A percentile compares a stretch with the other conserved stretches of the same genome.
phyloP scores from a whole-genome alignment of 2,113 vertebrate genomes.

The Bos taurus region ARS-UCD2.0 NC_037345.1:30003001-30003500 shows the following conservation, averaged over 20 bases:
- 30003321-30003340: background rate
- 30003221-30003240: background rate
- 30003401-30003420: background rate
- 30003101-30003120: background rate
- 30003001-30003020: background rate
- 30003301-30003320: background rate
- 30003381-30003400: background rate
- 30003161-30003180: background rate
- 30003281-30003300: background rate
- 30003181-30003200: background rate
- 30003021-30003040: background rate
- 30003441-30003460: background rate
- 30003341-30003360: background rate
- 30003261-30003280: background rate
- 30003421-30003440: background rate
- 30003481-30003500: background rate
- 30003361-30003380: background rate
- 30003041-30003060: background rate
- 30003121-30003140: background rate
- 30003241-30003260: background rate
- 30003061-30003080: background rate
- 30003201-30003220: background rate
- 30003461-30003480: background rate
- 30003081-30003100: background rate
- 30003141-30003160: background rate